These are phyloP conservation scores for Telmatochromis sp. DNA, from an alignment of 2,113 vertebrate genomes.

Conservation along the genomic window DNA sequence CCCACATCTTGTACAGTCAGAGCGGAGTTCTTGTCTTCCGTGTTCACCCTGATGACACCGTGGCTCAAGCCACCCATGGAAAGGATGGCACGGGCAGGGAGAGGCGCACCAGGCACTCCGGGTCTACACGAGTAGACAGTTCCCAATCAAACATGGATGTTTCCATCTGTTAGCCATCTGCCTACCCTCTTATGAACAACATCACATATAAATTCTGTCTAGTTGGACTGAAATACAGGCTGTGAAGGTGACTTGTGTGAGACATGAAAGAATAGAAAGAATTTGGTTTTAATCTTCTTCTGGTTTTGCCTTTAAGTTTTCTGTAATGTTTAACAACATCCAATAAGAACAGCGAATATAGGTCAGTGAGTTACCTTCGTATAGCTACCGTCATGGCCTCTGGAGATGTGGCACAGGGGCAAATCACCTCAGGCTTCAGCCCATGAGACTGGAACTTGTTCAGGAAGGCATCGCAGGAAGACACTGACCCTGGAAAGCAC, in stretches of 20 bases:
- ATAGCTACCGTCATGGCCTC: slow-evolving; percentile 97
- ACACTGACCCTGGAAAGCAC: slow-evolving; percentile 85
- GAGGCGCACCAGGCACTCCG: slow-evolving; percentile 86
- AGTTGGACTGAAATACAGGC: not conserved
- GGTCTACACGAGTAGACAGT: slow-evolving; percentile 67
- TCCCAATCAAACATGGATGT: not conserved
- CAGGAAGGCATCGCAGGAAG: slow-evolving; percentile 96
- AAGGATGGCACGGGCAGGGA: slow-evolving; percentile 91
- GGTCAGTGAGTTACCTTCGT: slow-evolving; percentile 77
- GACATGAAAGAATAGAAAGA: not conserved
- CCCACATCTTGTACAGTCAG: slow-evolving; percentile 96
- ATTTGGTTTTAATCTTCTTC: not conserved
- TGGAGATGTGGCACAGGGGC: slow-evolving; percentile 92
- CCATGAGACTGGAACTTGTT: slow-evolving; percentile 93
- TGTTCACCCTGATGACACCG: slow-evolving; percentile 93
- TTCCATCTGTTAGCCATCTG: slow-evolving; percentile 8
- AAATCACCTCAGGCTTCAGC: slow-evolving; percentile 94
- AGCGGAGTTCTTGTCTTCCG: slow-evolving; percentile 96
- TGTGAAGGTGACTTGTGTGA: not conserved
- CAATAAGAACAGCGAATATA: not conserved
- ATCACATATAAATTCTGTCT: not conserved
- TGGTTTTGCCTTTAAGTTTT: not conserved
- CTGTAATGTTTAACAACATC: not conserved
- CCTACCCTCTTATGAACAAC: not conserved
- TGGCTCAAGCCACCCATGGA: slow-evolving; percentile 93